Evolutionary conservation across 2,888 invertebrate genomes (phyloP), one percentile per base, ranked within the genome.

Genomic region (Patella ulyssiponensis): DNA sequence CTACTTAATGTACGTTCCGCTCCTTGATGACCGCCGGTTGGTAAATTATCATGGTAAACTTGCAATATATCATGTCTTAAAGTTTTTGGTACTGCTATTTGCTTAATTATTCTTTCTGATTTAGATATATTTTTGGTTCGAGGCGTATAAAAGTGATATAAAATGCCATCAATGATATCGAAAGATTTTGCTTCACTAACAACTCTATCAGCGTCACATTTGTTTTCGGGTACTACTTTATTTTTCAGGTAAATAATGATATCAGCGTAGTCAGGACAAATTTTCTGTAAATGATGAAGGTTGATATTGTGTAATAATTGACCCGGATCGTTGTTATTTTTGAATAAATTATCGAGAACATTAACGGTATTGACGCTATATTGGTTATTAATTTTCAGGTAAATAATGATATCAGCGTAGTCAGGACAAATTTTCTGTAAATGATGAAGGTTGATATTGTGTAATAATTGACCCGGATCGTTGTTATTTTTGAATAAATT

Each of bases 41-140:
- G 71, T 23, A 53, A 58, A 33, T 73, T 73, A 69, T 77, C 77
- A 72, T 79, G 77, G 14, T 75, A 80, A 2, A 77, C 20, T 12
- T 54, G 27, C 27, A 83, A n/a, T 11, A 82, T 73, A 53, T 79
- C 79, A 23, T 76, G 56, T 20, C 80, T 44, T 4, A 81, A 44
- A 14, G 71, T n/a, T n/a, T 12, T 51, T 44, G 83, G 83, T 0
- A 81, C 71, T 3, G 73, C 27, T 53, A 44, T n/a, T 64, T 23
- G 44, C 52, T 71, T 71, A n/a, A 51, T 23, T n/a, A 44, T 20
- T 33, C 52, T 1, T 20, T 74, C 73, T 23, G 75, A 75, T 23
- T 70, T 27, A 23, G 69, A 20, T 14, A 14, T 12, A 20, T 44
- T 33, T 72, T 74, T 75, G 51, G 73, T 72, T 23, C 80, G n/a